These are phyloP conservation scores for Cercopithecus mitis DNA, from an alignment of 2,797 vertebrate genomes.

Conservation along the genomic window DNA sequence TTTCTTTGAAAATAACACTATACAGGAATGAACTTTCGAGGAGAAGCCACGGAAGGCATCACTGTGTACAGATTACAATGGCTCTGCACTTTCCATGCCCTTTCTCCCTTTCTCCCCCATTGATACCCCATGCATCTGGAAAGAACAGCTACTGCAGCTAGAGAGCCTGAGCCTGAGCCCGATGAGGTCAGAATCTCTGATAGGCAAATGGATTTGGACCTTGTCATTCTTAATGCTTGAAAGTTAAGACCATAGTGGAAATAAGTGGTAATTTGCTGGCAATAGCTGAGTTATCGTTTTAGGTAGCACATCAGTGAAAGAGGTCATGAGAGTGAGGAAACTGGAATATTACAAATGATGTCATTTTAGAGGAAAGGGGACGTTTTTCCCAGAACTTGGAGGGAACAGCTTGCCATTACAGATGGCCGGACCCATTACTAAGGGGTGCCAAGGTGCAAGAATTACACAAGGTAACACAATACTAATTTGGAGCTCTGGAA, in stretches of 20 bases:
- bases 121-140: neutral
- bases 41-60: neutral
- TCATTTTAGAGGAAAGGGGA: neutral
- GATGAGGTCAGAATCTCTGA: neutral
- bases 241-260: neutral
- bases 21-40: neutral
- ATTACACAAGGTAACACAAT: neutral
- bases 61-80: neutral
- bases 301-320: neutral
- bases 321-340: neutral
- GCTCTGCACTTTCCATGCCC: neutral
- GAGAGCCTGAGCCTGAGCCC: neutral
- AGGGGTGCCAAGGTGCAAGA: neutral
- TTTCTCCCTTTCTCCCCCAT: neutral
- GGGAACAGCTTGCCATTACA: neutral
- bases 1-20: neutral
- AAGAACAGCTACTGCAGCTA: neutral
- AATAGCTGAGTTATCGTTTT: neutral
- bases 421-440: neutral
- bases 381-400: neutral
- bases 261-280: neutral
- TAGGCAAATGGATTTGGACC: neutral
- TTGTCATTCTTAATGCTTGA: neutral
- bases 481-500: slow-evolving; percentile 12
- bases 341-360: neutral